phyloP scores from a whole-genome alignment of 2,797 vertebrate species.

The Cynodonichthys magdalenae region DNA sequence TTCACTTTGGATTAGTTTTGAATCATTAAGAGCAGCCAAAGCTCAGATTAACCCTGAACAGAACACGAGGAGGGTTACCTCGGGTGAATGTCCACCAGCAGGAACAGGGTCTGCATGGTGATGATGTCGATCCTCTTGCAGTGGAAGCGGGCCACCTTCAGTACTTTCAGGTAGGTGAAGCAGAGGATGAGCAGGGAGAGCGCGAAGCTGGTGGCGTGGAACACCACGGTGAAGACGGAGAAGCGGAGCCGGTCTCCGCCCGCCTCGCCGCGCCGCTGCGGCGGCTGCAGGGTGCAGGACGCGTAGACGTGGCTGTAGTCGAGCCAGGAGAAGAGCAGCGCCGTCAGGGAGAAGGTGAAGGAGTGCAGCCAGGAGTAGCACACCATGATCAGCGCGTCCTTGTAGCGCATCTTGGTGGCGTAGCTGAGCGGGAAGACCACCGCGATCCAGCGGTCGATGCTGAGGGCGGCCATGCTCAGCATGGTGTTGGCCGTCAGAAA shows the following conservation, averaged over 20 bases:
- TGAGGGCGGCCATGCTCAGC: constrained; percentile 87
- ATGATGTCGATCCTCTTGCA: constrained; percentile 87
- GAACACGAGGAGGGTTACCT: constrained; percentile 69
- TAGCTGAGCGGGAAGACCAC: constrained; percentile 88
- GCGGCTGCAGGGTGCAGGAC: constrained; percentile 84
- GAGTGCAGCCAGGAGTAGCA: constrained; percentile 87
- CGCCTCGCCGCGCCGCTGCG: constrained; percentile 43
- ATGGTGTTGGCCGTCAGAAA: constrained; percentile 86
- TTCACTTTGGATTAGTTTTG: constrained; percentile 9
- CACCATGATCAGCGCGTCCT: constrained; percentile 86
- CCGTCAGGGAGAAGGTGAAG: constrained; percentile 84
- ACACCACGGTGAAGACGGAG: constrained; percentile 85
- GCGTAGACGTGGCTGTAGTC: constrained; percentile 84
- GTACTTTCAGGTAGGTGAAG: constrained; percentile 87
- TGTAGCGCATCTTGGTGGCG: constrained; percentile 87
- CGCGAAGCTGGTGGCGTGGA: constrained; percentile 85
- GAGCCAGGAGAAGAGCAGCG: constrained; percentile 85
- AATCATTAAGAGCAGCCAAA: background rate
- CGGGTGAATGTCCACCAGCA: constrained; percentile 89
- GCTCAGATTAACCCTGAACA: background rate
- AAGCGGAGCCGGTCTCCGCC: constrained; percentile 77
- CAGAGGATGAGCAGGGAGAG: constrained; percentile 85
- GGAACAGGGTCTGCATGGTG: constrained; percentile 88
- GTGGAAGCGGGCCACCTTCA: constrained; percentile 87
- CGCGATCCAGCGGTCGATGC: constrained; percentile 88